phyloP scores from a whole-genome alignment of 1,140 invertebrate genomes.

The Oreohelix idahoensis region DNA sequence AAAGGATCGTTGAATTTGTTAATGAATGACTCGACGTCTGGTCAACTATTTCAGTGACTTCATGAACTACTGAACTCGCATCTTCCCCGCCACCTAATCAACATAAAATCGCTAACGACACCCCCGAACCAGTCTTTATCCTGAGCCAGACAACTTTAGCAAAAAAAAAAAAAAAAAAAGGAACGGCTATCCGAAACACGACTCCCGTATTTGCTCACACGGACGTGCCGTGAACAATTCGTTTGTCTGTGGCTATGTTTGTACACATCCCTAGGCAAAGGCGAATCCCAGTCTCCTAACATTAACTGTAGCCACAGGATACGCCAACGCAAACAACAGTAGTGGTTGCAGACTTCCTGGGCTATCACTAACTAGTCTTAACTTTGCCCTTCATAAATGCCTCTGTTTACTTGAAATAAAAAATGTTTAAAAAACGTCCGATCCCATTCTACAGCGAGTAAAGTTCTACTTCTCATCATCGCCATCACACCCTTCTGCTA shows the following conservation, averaged over 20 bases:
- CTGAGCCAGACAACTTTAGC: too few relatives aligned
- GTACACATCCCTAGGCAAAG: not conserved
- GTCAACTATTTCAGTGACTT: too few relatives aligned
- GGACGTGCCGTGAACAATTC: slow-evolving; percentile 4
- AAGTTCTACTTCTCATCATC: too few relatives aligned
- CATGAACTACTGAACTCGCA: too few relatives aligned
- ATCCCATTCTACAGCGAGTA: too few relatives aligned
- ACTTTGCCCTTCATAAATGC: not conserved
- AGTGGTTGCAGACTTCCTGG: too few relatives aligned
- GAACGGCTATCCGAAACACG: not conserved
- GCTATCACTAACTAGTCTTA: not conserved
- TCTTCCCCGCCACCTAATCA: not conserved
- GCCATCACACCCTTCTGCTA: too few relatives aligned
- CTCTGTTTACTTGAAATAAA: too few relatives aligned
- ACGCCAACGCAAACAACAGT: not conserved
- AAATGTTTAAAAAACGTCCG: too few relatives aligned
- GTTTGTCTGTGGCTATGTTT: not conserved
- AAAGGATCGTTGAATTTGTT: too few relatives aligned
- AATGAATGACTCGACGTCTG: too few relatives aligned
- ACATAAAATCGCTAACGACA: not conserved
- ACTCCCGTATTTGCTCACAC: slow-evolving; percentile 1
- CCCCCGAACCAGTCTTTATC: not conserved
- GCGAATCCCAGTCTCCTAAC: not conserved
- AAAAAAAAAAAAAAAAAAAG: too few relatives aligned
- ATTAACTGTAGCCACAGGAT: not conserved